These are phyloP conservation scores for Sylvilagus bachmani DNA, from an alignment of 2,113 vertebrate species.

Conservation along the genomic window DNA sequence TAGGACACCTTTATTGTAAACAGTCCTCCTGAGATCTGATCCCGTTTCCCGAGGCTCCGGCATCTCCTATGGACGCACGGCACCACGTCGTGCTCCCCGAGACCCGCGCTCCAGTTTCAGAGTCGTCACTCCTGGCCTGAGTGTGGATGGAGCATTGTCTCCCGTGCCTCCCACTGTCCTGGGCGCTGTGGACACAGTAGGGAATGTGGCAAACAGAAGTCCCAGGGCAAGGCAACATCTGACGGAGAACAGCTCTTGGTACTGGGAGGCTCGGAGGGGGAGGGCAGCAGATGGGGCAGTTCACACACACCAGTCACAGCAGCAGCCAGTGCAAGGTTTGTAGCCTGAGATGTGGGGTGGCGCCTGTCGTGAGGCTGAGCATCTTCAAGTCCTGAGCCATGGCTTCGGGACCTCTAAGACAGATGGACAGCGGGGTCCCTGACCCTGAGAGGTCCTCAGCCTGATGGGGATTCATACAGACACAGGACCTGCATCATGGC, in stretches of 20 bases:
- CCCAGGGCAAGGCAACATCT: neutral
- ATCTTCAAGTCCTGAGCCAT: neutral
- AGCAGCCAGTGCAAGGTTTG: neutral
- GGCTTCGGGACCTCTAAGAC: neutral
- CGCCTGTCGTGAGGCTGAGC: neutral
- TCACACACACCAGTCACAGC: neutral
- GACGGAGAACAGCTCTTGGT: neutral
- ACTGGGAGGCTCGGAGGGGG: neutral
- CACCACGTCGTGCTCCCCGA: neutral
- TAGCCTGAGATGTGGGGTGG: neutral
- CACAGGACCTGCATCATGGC: neutral
- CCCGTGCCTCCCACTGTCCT: neutral
- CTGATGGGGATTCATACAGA: neutral
- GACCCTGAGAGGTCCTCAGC: neutral
- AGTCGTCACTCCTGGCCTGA: too few relatives aligned
- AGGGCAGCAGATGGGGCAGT: fast-evolving
- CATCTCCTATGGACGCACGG: neutral
- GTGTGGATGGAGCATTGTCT: neutral
- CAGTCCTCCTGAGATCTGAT: neutral
- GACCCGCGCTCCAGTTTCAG: neutral
- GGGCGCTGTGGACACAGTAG: neutral
- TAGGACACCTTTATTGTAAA: neutral
- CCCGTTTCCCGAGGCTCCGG: neutral
- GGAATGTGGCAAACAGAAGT: neutral
- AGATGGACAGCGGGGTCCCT: neutral